Base-by-base conservation (phyloP, 2,113 vertebrate genomes). In the Clupea harengus region DNA sequence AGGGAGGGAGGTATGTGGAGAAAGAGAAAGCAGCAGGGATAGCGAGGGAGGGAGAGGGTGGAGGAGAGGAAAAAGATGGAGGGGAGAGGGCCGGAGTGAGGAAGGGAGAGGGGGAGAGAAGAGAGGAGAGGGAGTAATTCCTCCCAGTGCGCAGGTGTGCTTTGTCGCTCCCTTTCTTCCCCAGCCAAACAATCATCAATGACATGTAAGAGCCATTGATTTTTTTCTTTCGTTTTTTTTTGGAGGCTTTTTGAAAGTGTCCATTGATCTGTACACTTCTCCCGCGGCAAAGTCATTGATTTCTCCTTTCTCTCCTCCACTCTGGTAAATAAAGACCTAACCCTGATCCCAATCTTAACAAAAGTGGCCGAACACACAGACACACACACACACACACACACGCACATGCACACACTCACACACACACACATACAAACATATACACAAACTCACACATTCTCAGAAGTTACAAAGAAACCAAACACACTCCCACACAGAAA, bases 251-350 rank as follows among this genome's bases (percentile, higher is more conserved):
- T 89, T 93, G 88, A 94, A 93, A 92, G 90, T 91, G 83, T 89
- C 84, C 90, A 95, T 95, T 94, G 95, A 95, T 95, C 91, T 91
- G 67, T 91, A 89, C 91, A 93, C 91, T 93, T 93, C 90, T 94
- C 92, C 91, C 90, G 88, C 88, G 84, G 90, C 91, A 86, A 88
- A 87, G 64, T 64, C 90, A 94, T 94, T 0, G 92, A 93, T 94
- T 94, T 89, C 83, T 92, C 89, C 91, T 85, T 89, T 90, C 80
- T 84, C 90, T 84, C 91, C 82, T 50, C 85, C 91, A 87, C 91
- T 91, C 67, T 87, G 93, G 90, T 93, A 94, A 95, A 95, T 94
- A 94, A 93, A 94, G 90, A 92, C 89, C 90, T 91, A 91, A 87
- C 88, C 47, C 13, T 39, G 39, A 89, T 91, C 85, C 83, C 86